Evolutionary conservation across 2,797 vertebrate genomes (phyloP), one percentile per base, ranked within the genome.

Genomic region (Botia almorhae): DNA sequence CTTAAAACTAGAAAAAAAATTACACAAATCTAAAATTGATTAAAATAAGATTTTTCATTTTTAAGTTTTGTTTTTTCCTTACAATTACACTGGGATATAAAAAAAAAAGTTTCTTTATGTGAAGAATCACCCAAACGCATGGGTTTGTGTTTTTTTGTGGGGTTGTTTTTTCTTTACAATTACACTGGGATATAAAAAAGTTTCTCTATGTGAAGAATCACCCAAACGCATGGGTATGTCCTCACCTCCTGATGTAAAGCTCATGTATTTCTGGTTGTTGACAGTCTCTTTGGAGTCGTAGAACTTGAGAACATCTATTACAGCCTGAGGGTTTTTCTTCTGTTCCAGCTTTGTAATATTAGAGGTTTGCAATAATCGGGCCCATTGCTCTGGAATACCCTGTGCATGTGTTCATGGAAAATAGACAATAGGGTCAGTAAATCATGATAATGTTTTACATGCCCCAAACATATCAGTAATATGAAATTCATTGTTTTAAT

Each of bases 251-350:
- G 98, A 99, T 0, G 97, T 99, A 93, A 99, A 99, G 92, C 98
- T 99, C 97, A 99, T 99, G 48, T 99, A 99, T 85, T 99, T 99
- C 96, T 99, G 97, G 93, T 99, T 99, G 93, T 98, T 98, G 86
- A 97, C 96, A 0, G 97, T 99, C 92, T 99, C 98, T 96, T 99
- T 99, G 90, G 98, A 99, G 95, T 99, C 98, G 26, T 99, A 99
- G 93, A 99, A 99, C 90, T 99, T 99, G 81, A 99, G 93, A 74
- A 99, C 98, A 71, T 98, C 98, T 86, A 99, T 85, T 82, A 99
- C 97, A 1, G 97, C 98, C 86, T 99, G 98, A 1, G 98, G 98
- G 85, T 99, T 99, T 93, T 98, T 99, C 95, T 99, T 99, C 92
- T 99, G 97, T 89, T 99, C 97, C 89, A 99, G 91, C 90, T 99